Percentiles rank a stretch among this genome's conserved stretches.
Conservation (phyloP, 2,888 invertebrate species). For the Andrena haemorrhoa region DNA sequence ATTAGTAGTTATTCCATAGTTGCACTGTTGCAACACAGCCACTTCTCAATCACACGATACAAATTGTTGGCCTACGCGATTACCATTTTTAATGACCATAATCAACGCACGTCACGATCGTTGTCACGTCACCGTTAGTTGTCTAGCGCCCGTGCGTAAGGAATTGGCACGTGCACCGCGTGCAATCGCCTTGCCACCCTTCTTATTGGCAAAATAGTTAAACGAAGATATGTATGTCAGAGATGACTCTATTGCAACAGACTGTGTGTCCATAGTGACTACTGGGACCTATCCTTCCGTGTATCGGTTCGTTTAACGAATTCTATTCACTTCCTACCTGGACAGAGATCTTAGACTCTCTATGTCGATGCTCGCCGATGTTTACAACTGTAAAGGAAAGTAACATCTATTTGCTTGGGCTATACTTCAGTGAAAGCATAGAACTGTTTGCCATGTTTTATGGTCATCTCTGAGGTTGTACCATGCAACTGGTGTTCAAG, state of each 20-base stretch:
- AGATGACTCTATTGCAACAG: not conserved
- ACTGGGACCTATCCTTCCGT: constrained; percentile 6
- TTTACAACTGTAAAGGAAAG: constrained; percentile 61
- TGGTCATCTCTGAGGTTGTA: constrained; percentile 10
- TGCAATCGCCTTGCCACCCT: not conserved
- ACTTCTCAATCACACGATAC: constrained; percentile 31
- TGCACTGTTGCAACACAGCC: constrained; percentile 6
- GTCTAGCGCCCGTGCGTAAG: constrained; percentile 28
- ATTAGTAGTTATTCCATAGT: not conserved
- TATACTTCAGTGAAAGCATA: constrained; percentile 63
- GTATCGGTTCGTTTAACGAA: constrained; percentile 7
- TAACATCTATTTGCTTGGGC: constrained; percentile 38
- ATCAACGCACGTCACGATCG: constrained; percentile 18
- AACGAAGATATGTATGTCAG: constrained; percentile 18
- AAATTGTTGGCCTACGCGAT: constrained; percentile 15
- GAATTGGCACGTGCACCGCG: constrained; percentile 30
- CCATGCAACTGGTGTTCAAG: not conserved
- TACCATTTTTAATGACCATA: constrained; percentile 11
- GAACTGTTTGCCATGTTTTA: constrained; percentile 49
- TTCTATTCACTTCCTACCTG: constrained; percentile 33
- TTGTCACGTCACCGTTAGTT: constrained; percentile 13
- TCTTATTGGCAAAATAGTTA: constrained; percentile 1
- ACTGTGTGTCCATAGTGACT: not conserved
- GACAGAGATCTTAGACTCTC: constrained; percentile 19
- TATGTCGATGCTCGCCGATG: constrained; percentile 11